Conservation (phyloP, 1,140 invertebrate species). For the Drosophila prosaltans region DNA sequence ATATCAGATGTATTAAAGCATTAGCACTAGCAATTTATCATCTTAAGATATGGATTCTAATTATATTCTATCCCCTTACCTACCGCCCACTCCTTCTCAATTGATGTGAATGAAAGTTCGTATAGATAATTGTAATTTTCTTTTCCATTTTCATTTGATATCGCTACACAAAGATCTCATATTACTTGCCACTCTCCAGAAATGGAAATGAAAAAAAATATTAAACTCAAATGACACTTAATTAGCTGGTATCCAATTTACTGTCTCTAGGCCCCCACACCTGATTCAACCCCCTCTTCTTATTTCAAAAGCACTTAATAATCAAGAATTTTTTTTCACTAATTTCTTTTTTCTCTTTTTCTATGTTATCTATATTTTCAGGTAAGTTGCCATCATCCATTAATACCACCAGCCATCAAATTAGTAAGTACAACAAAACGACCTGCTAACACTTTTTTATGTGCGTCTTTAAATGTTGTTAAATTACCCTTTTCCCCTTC, state of each 20-base stretch:
- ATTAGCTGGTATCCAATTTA: conserved; percentile 27
- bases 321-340: conserved; percentile 37
- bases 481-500: conserved; percentile 15
- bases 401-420: conserved; percentile 79
- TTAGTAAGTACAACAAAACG: conserved; percentile 79
- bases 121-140: not conserved
- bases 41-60: not conserved
- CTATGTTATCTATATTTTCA: conserved; percentile 49
- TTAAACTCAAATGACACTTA: conserved; percentile 13
- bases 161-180: conserved; percentile 5
- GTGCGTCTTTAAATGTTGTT: conserved; percentile 71
- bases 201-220: not conserved
- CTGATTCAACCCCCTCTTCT: not conserved
- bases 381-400: conserved; percentile 80
- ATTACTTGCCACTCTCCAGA: not conserved
- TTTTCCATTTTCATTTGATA: not conserved
- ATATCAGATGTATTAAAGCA: conserved; percentile 35
- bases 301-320: conserved; percentile 49
- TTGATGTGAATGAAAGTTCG: not conserved
- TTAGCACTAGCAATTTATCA: conserved; percentile 53
- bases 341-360: conserved; percentile 40
- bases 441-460: conserved; percentile 77
- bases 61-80: not conserved
- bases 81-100: too few species aligned
- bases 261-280: too few species aligned